Conservation (phyloP, 2,113 vertebrate species). For the Sterna hirundo region DNA sequence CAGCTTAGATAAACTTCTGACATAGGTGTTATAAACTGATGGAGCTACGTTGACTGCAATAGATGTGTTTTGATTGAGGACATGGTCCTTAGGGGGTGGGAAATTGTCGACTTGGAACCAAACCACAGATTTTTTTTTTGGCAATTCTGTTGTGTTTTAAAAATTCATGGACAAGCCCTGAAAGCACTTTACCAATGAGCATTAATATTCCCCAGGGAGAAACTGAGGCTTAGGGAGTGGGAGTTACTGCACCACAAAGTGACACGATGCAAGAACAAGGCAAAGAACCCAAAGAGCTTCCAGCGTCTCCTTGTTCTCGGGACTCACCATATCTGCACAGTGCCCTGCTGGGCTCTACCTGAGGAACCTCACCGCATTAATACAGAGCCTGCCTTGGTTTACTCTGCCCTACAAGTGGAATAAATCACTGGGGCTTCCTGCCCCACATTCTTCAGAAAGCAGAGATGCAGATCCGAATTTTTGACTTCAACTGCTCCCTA, state of each 20-base stretch:
- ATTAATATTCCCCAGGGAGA: constrained; percentile 21
- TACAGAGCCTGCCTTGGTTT: neutral
- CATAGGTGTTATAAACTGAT: neutral
- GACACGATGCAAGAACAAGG: neutral
- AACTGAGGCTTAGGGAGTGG: neutral
- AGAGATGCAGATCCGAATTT: neutral
- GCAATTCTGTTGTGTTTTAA: constrained; percentile 30
- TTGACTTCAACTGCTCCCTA: neutral
- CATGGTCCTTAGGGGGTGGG: neutral
- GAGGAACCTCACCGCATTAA: rapidly evolving
- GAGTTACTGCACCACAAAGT: neutral
- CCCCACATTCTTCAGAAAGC: neutral
- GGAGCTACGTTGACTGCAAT: neutral
- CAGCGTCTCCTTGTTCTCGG: neutral
- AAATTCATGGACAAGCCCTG: constrained; percentile 37
- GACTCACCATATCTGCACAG: neutral
- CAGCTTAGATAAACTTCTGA: neutral
- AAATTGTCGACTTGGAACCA: constrained; percentile 53
- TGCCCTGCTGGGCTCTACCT: neutral
- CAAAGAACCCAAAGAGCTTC: neutral
- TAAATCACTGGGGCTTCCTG: neutral
- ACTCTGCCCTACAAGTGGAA: neutral
- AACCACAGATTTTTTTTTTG: constrained; percentile 18
- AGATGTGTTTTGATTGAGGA: constrained; percentile 55
- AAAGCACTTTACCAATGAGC: constrained; percentile 32